These are phyloP conservation scores for Coregonus ussuriensis DNA, from an alignment of 2,797 vertebrate species.

Conservation along the genomic window DNA sequence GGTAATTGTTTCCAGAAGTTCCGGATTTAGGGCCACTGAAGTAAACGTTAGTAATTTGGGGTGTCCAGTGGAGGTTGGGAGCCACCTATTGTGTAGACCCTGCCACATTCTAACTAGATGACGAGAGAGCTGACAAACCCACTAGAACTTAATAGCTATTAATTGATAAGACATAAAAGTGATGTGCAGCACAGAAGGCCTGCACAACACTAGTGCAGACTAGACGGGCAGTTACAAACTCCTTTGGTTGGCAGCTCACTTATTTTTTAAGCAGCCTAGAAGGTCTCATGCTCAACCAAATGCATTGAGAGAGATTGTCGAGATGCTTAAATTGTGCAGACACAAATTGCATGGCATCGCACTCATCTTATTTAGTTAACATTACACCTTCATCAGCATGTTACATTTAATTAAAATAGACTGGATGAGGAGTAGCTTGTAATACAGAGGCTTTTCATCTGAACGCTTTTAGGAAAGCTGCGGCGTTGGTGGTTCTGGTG, in stretches of 20 bases:
- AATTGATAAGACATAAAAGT: not conserved
- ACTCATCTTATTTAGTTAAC: not conserved
- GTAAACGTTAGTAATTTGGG: conserved; percentile 15
- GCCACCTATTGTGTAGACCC: conserved; percentile 5
- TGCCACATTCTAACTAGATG: not conserved
- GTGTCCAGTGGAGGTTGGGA: conserved; percentile 12
- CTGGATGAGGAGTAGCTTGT: not conserved
- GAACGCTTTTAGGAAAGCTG: not conserved
- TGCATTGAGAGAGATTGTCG: not conserved
- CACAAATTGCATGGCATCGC: not conserved
- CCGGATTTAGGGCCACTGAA: conserved; percentile 37
- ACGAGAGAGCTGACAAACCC: not conserved
- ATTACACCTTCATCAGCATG: not conserved
- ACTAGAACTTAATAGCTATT: not conserved
- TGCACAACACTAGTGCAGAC: not conserved
- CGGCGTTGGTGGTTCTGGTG: not conserved
- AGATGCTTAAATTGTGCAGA: not conserved
- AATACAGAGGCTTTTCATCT: not conserved
- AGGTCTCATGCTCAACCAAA: not conserved
- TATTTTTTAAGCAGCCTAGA: not conserved
- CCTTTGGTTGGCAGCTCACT: not conserved
- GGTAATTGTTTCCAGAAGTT: conserved; percentile 75
- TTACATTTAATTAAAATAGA: not conserved
- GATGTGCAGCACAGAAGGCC: not conserved
- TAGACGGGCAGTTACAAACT: not conserved